Evolutionary conservation across 2,888 invertebrate species (phyloP).

Genomic region (Lacanobia wlatinum): DNA sequence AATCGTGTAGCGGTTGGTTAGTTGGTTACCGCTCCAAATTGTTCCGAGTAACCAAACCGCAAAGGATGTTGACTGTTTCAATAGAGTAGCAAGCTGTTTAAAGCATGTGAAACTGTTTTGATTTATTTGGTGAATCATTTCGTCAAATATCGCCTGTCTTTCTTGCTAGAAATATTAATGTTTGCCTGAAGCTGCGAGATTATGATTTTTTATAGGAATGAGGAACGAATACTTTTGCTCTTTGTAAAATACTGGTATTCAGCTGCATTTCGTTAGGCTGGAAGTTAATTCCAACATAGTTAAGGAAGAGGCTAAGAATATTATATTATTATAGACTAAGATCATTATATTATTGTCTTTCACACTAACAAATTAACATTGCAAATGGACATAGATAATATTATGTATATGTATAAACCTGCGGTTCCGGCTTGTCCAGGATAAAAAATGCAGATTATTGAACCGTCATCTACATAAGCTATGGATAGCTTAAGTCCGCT

Average conservation of each 20-base stretch:
- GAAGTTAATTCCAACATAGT: too few relatives aligned
- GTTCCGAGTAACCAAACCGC: conserved; percentile 10
- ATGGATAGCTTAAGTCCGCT: not conserved
- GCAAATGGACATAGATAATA: too few relatives aligned
- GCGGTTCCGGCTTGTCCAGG: too few relatives aligned
- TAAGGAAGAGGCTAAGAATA: too few relatives aligned
- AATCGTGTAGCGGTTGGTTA: not conserved
- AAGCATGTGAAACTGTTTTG: conserved; percentile 34
- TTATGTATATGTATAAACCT: too few relatives aligned
- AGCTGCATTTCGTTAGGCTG: too few relatives aligned
- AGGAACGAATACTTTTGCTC: not conserved
- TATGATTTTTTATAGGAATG: not conserved
- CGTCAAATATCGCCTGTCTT: not conserved
- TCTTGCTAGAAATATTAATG: not conserved
- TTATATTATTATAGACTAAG: too few relatives aligned
- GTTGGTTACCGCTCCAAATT: conserved; percentile 34
- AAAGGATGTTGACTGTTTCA: conserved; percentile 48
- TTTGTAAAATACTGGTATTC: too few relatives aligned
- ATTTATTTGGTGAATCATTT: conserved; percentile 17
- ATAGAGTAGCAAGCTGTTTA: not conserved
- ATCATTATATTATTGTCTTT: too few relatives aligned
- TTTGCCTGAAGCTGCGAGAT: not conserved
- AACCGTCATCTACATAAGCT: not conserved
- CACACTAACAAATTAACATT: too few relatives aligned
- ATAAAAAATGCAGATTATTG: not conserved